Conservation (phyloP, 2,888 invertebrate genomes). For the Drosophila demipolita region DNA sequence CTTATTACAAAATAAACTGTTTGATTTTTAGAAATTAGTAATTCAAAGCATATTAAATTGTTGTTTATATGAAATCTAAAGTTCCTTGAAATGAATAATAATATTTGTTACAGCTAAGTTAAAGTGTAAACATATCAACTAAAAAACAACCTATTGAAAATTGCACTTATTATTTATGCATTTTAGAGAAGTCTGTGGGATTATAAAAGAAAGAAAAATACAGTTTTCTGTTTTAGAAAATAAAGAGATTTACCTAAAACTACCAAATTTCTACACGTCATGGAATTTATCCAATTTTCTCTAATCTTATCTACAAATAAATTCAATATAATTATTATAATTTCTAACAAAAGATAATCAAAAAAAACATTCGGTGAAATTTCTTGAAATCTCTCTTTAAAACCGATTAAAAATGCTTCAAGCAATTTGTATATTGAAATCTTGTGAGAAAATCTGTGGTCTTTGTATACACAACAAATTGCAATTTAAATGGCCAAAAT, state of each 20-base stretch:
- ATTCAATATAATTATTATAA: neutral
- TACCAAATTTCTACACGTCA: too few species aligned
- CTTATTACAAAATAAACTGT: neutral
- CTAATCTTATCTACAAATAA: too few species aligned
- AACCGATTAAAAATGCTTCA: neutral
- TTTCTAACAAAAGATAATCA: rapidly evolving
- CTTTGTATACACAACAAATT: conserved; percentile 33
- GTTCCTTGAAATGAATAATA: neutral
- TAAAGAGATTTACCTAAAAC: too few species aligned
- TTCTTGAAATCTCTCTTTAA: neutral
- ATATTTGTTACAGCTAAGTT: neutral
- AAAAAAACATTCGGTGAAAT: neutral
- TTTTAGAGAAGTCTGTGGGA: too few species aligned
- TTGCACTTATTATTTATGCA: too few species aligned
- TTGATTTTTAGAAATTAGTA: neutral
- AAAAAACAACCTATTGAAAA: too few species aligned
- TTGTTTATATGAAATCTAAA: neutral
- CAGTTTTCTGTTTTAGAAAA: too few species aligned
- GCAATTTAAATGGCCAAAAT: conserved; percentile 44
- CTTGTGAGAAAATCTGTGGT: conserved; percentile 12
- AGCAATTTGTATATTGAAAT: neutral
- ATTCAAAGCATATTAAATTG: neutral
- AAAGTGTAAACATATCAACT: too few species aligned
- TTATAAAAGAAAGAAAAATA: too few species aligned
- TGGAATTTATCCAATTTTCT: too few species aligned